Evolutionary conservation across 2,888 invertebrate genomes (phyloP).

Genomic region (Caenorhabditis auriculariae): DNA sequence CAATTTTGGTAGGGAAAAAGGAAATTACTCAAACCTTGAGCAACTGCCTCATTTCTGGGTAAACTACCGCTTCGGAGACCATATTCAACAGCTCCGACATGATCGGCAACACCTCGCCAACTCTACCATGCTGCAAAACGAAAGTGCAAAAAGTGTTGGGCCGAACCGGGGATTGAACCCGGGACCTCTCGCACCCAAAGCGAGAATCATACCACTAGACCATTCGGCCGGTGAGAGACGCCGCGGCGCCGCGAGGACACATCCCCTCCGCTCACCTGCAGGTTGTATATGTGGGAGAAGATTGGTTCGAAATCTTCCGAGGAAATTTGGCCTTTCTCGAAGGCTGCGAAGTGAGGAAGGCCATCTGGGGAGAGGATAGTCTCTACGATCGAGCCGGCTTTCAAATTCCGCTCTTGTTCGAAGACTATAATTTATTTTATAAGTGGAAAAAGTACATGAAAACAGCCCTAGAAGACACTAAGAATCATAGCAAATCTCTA

Average conservation of each 20-base stretch:
- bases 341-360: constrained; percentile 32
- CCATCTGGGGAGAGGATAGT: constrained; percentile 53
- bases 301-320: constrained; percentile 63
- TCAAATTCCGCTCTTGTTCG: constrained; percentile 59
- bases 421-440: constrained; percentile 40
- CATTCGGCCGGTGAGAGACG: no score
- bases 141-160: not conserved
- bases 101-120: not conserved
- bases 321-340: constrained; percentile 65
- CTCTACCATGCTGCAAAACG: not conserved
- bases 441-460: not conserved
- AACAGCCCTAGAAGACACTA: no score
- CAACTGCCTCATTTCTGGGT: constrained; percentile 13
- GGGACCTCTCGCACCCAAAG: constrained; percentile 9
- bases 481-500: no score
- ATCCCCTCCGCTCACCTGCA: constrained; percentile 53
- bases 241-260: no score
- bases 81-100: not conserved
- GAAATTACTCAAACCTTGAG: constrained; percentile 1
- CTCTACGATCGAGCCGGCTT: constrained; percentile 57
- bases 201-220: not conserved
- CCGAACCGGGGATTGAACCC: constrained; percentile 13
- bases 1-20: not conserved
- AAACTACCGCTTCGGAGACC: not conserved
- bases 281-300: constrained; percentile 64